These are phyloP conservation scores for Drosophila sproati DNA, from an alignment of 1,140 invertebrate species.

Conservation along the genomic window DNA sequence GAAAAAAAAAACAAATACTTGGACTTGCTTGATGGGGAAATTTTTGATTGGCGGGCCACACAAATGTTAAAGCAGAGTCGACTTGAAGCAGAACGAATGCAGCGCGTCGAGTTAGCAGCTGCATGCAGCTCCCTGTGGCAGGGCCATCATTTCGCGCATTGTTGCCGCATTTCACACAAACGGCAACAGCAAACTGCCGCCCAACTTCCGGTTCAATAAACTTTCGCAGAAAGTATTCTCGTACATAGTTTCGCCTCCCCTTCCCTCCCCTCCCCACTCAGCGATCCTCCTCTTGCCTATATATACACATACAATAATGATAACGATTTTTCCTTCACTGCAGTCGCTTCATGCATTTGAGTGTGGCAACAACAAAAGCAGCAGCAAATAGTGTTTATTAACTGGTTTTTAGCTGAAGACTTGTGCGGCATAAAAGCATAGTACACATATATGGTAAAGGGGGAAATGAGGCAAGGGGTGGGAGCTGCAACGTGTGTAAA, in stretches of 20 bases:
- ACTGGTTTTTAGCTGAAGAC: constrained; percentile 42
- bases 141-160: constrained; percentile 34
- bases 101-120: neutral
- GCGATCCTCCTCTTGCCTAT: neutral
- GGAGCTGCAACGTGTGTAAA: neutral
- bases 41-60: constrained; percentile 41
- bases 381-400: constrained; percentile 66
- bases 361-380: constrained; percentile 41
- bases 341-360: constrained; percentile 22
- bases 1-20: constrained; percentile 6
- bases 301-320: constrained; percentile 53
- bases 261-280: neutral
- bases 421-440: neutral
- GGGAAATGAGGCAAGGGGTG: neutral
- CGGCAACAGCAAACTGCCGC: constrained; percentile 41
- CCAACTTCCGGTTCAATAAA: constrained; percentile 81
- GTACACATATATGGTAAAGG: no score
- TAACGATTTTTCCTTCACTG: constrained; percentile 68
- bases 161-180: constrained; percentile 63
- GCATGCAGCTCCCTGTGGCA: neutral
- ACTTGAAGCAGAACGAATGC: constrained; percentile 39
- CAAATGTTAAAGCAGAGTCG: constrained; percentile 20
- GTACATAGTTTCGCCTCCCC: constrained; percentile 54
- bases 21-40: constrained; percentile 20
- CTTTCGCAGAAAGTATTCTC: constrained; percentile 68